These are phyloP conservation scores for Pectinophora gossypiella DNA, from an alignment of 1,140 invertebrate genomes.

Conservation along the genomic window DNA sequence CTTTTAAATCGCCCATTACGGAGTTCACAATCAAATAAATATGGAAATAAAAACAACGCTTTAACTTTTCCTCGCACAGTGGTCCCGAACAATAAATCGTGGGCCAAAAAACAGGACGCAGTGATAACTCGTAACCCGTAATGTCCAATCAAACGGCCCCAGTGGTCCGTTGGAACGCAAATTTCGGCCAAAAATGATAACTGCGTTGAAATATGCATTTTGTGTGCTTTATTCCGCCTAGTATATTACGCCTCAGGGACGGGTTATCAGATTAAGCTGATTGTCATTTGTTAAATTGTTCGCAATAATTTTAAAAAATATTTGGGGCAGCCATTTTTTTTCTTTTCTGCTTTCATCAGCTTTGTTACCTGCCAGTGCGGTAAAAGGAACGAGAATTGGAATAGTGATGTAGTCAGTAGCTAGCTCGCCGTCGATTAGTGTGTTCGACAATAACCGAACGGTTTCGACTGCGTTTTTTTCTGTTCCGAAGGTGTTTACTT, in stretches of 20 bases:
- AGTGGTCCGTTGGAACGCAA: slow-evolving; percentile 28
- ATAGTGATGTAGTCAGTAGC: too few species aligned
- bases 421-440: too few species aligned
- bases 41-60: neutral
- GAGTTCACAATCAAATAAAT: too few species aligned
- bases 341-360: neutral
- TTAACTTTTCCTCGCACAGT: neutral
- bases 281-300: neutral
- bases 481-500: too few species aligned
- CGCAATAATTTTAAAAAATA: too few species aligned
- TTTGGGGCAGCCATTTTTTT: neutral
- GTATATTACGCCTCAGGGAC: neutral
- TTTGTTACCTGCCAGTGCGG: too few species aligned
- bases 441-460: too few species aligned
- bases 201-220: slow-evolving; percentile 7
- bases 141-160: slow-evolving; percentile 43
- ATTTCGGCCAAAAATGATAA: slow-evolving; percentile 54
- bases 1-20: too few species aligned
- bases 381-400: too few species aligned
- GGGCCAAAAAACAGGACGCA: slow-evolving; percentile 14
- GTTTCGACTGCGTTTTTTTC: too few species aligned
- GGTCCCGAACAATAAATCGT: slow-evolving; percentile 15
- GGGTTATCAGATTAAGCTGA: neutral
- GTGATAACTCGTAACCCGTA: slow-evolving; percentile 19
- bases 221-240: neutral